Evolutionary conservation across 1,140 invertebrate species (phyloP), one percentile per base, ranked within the genome.

Genomic region (Copidosoma floridanum): DNA sequence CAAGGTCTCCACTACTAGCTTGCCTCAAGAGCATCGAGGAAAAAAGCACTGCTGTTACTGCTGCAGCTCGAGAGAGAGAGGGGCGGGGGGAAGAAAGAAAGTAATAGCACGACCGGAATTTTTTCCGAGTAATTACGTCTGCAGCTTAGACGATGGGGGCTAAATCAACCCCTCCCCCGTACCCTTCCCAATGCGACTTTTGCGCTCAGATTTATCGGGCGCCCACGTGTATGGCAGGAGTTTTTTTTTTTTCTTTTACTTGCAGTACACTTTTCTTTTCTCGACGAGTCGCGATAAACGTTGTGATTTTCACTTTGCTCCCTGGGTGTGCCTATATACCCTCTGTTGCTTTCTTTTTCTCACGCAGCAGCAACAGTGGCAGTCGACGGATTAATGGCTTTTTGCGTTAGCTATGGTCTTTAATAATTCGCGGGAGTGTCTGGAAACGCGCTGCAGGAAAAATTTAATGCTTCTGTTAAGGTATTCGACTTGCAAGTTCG

Each of bases 41-140:
- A n/a, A n/a, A n/a, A n/a, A n/a, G n/a, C n/a, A n/a, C n/a, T n/a
- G n/a, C n/a, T n/a, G n/a, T n/a, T n/a, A n/a, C n/a, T n/a, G n/a
- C n/a, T n/a, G n/a, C n/a, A n/a, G n/a, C n/a, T n/a, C n/a, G n/a
- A n/a, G n/a, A n/a, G n/a, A n/a, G n/a, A n/a, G n/a, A n/a, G n/a
- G n/a, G n/a, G n/a, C n/a, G n/a, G n/a, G n/a, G n/a, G n/a, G n/a
- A n/a, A n/a, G n/a, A n/a, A n/a, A n/a, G n/a, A n/a, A n/a, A 55
- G 53, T 55, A 40, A 27, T 3, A n/a, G 54, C 54, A 46, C 43
- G 54, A 20, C 23, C 65, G 64, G 74, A 76, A 76, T 76, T 76
- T 74, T 74, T 75, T 69, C 65, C 71, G 58, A 71, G 74, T 74
- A 76, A 75, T 76, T 76, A 76, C 72, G 60, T 68, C 66, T n/a